These are phyloP conservation scores for Pterocles orientalis DNA, from an alignment of 2,113 vertebrate species.

Conservation along the genomic window DNA sequence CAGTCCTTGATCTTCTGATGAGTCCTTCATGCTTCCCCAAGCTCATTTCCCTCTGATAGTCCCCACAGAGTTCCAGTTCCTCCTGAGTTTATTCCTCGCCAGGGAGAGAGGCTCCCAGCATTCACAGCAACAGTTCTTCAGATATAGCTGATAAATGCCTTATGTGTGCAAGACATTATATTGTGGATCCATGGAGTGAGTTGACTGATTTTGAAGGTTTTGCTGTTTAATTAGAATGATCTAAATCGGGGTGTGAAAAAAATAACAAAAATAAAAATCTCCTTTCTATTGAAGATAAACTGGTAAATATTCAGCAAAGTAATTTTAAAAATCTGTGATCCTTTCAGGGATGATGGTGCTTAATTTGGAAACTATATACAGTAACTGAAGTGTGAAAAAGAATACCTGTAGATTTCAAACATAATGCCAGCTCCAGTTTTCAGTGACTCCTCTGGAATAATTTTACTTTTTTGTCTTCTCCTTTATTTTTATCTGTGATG, in stretches of 20 bases:
- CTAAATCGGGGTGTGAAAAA: neutral
- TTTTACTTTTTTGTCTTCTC: neutral
- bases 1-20: neutral
- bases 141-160: neutral
- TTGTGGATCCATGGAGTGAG: neutral
- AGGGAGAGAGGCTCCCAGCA: neutral
- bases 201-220: neutral
- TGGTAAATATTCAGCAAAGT: constrained; percentile 1
- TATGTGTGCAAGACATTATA: neutral
- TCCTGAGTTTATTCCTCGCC: neutral
- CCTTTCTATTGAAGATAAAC: neutral
- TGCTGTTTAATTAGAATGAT: neutral
- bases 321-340: neutral
- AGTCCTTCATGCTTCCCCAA: neutral
- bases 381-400: neutral
- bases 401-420: neutral
- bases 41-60: neutral
- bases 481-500: neutral
- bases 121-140: neutral
- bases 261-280: neutral
- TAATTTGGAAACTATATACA: neutral
- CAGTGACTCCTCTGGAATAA: neutral
- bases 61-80: neutral
- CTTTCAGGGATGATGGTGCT: neutral
- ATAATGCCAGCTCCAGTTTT: neutral